These are phyloP conservation scores for Tenthredo notha DNA, from an alignment of 2,888 invertebrate species.

Conservation along the genomic window DNA sequence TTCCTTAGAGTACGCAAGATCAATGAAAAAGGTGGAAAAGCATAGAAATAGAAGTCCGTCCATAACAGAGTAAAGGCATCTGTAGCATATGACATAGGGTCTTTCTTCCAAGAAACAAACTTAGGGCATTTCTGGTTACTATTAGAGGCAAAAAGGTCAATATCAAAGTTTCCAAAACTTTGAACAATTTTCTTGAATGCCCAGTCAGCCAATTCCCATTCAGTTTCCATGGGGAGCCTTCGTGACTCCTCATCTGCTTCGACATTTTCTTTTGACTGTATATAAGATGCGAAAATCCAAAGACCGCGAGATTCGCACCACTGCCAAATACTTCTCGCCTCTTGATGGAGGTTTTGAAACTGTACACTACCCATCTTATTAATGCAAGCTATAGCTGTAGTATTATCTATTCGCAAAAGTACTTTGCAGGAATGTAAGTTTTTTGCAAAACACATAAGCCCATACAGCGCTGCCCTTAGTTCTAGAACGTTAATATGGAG, in stretches of 20 bases:
- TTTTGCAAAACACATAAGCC: constrained; percentile 57
- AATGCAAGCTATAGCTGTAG: constrained; percentile 57
- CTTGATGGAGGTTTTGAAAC: constrained; percentile 48
- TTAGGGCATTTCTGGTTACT: background rate
- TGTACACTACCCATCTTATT: constrained; percentile 56
- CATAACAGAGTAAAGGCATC: constrained; percentile 54
- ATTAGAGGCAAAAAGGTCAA: constrained; percentile 33
- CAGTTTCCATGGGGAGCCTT: constrained; percentile 38
- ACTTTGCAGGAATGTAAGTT: constrained; percentile 50
- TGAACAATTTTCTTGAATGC: constrained; percentile 26
- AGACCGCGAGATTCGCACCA: background rate
- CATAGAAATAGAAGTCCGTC: constrained; percentile 60
- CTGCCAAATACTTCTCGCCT: constrained; percentile 47
- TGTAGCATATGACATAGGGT: background rate
- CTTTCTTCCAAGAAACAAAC: constrained; percentile 53
- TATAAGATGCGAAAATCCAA: constrained; percentile 50
- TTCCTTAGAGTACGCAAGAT: constrained; percentile 59
- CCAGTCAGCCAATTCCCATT: constrained; percentile 33
- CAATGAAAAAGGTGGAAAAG: constrained; percentile 56
- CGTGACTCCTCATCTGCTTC: constrained; percentile 58
- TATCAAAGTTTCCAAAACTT: constrained; percentile 57
- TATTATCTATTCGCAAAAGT: constrained; percentile 56
- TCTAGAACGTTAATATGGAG: constrained; percentile 57
- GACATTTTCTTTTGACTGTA: constrained; percentile 57
- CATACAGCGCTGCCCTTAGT: constrained; percentile 57